Evolutionary conservation across 2,797 vertebrate genomes (phyloP).

Genomic region (Atherinosoma microstoma): DNA sequence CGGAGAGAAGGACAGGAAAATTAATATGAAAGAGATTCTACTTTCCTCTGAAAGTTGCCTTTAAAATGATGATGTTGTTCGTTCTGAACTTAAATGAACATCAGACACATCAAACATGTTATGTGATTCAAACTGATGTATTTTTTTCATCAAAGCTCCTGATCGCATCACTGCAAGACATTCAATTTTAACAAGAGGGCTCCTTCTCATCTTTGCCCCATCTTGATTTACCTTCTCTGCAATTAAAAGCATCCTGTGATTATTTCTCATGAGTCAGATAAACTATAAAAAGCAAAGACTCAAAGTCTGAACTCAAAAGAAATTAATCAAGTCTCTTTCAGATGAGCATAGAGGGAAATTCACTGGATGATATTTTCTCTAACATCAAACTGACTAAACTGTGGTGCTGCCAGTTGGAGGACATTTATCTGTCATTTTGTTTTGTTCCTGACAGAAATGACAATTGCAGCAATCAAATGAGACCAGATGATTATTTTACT

Average conservation of each 20-base stretch:
- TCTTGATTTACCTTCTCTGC: background rate
- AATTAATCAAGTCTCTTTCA: constrained; percentile 10
- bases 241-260: background rate
- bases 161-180: background rate
- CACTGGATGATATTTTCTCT: background rate
- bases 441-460: background rate
- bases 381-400: constrained; percentile 1
- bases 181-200: background rate
- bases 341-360: background rate
- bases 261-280: background rate
- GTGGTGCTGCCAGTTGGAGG: background rate
- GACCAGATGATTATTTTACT: background rate
- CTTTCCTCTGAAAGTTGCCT: background rate
- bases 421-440: background rate
- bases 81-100: background rate
- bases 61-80: background rate
- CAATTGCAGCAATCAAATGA: background rate
- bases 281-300: background rate
- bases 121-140: background rate
- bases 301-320: background rate
- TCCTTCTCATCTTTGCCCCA: constrained; percentile 6
- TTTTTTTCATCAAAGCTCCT: constrained; percentile 15
- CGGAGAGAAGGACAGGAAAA: background rate
- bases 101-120: background rate
- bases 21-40: background rate